Conservation (phyloP, 2,797 vertebrate genomes). For the Molossus molossus region DNA sequence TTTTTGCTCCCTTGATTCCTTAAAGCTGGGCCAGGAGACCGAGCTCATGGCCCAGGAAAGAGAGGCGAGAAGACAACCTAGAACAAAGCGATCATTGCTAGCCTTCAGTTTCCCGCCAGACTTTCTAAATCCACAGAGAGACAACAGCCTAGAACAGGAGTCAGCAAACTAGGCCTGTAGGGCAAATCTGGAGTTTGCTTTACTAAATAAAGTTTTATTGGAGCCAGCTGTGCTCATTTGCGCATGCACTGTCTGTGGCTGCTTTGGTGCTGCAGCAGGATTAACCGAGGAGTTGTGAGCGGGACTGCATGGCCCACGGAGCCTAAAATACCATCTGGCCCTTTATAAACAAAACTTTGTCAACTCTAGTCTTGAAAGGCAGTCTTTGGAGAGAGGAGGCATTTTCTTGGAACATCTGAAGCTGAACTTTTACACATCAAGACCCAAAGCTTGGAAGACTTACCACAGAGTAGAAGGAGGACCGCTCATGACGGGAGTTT, state of each 20-base stretch:
- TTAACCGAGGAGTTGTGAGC: neutral
- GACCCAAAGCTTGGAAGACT: neutral
- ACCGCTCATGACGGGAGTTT: neutral
- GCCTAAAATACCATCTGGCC: neutral
- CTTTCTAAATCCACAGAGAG: neutral
- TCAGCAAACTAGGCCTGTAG: neutral
- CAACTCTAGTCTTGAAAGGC: neutral
- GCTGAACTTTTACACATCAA: neutral
- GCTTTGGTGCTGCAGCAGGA: neutral
- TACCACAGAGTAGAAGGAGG: neutral
- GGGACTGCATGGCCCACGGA: neutral
- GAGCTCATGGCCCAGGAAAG: neutral
- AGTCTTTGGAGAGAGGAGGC: constrained; percentile 5
- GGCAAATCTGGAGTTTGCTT: neutral
- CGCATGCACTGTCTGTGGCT: accelerated
- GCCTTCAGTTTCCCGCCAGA: neutral
- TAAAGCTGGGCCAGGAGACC: neutral
- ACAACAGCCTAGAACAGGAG: neutral
- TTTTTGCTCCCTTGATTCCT: neutral
- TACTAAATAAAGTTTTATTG: neutral
- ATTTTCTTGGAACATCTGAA: neutral
- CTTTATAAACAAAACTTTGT: constrained; percentile 11
- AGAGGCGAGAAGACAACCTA: neutral
- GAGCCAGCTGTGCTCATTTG: neutral
- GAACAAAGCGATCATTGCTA: neutral